Conservation (phyloP, 2,113 vertebrate genomes). For the Microcebus murinus region DNA sequence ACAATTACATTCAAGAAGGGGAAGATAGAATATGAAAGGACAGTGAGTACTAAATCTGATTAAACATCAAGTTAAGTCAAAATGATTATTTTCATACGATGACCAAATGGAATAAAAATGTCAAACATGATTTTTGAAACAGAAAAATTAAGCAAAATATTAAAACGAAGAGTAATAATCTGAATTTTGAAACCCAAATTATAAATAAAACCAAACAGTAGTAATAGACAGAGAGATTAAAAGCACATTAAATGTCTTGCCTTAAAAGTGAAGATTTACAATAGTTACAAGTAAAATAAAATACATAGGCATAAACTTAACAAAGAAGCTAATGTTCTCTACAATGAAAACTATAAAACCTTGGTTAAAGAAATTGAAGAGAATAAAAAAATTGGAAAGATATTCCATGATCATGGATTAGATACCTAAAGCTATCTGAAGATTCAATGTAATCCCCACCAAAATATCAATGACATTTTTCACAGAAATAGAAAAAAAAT, state of each 20-base stretch:
- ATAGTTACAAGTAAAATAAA: no score
- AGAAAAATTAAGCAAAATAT: background rate
- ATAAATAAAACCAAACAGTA: constrained; percentile 13
- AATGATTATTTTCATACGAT: background rate
- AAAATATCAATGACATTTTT: no score
- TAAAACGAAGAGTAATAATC: background rate
- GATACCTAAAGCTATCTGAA: no score
- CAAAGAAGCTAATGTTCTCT: no score
- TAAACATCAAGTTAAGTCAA: background rate
- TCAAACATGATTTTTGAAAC: background rate
- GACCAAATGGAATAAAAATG: background rate
- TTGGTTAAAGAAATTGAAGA: no score
- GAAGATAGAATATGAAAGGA: background rate
- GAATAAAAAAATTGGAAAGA: no score
- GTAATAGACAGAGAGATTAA: background rate
- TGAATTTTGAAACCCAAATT: background rate
- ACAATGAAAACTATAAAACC: no score
- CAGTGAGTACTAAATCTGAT: background rate
- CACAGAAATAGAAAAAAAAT: no score
- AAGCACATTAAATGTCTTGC: background rate
- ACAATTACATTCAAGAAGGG: background rate
- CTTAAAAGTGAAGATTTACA: background rate
- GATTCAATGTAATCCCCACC: no score
- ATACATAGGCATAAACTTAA: no score
- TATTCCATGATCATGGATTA: no score